phyloP scores from a whole-genome alignment of 2,888 invertebrate genomes.

The Drosophila villosipedis region DNA sequence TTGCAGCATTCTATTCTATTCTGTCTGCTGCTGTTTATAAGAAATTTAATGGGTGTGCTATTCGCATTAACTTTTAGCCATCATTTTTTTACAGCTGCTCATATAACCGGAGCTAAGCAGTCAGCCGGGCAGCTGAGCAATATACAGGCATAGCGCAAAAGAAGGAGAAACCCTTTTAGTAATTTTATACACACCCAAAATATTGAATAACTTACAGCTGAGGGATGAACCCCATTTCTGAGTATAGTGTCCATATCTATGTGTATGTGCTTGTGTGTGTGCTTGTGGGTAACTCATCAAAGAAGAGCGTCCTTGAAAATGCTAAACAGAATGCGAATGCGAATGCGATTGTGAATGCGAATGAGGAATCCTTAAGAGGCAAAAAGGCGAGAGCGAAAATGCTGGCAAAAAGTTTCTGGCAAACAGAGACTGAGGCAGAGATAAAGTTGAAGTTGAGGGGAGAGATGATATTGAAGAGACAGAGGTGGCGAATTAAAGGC shows the following conservation, averaged over 20 bases:
- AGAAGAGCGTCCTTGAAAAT: slow-evolving; percentile 57
- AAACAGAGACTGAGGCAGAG: slow-evolving; percentile 12
- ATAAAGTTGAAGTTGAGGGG: not conserved
- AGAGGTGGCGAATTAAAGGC: not conserved
- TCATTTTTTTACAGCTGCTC: slow-evolving; percentile 52
- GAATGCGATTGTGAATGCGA: slow-evolving; percentile 42
- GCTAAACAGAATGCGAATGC: slow-evolving; percentile 48
- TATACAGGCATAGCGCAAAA: slow-evolving; percentile 3
- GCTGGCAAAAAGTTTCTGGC: slow-evolving; percentile 35
- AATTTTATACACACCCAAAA: slow-evolving; percentile 62
- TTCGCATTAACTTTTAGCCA: slow-evolving; percentile 39
- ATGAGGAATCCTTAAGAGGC: slow-evolving; percentile 43
- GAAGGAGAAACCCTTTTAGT: slow-evolving; percentile 62
- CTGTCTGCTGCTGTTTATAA: slow-evolving; percentile 1
- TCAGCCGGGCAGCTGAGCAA: slow-evolving; percentile 15
- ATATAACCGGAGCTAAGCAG: slow-evolving; percentile 14
- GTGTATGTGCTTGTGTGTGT: not conserved
- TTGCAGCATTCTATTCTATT: slow-evolving; percentile 8
- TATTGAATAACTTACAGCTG: slow-evolving; percentile 59
- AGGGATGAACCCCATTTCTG: slow-evolving; percentile 18
- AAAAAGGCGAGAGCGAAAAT: slow-evolving; percentile 31
- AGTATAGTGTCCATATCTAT: slow-evolving; percentile 6
- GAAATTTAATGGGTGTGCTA: slow-evolving; percentile 34
- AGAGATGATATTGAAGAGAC: not conserved
- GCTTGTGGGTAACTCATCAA: slow-evolving; percentile 39